Evolutionary conservation across 2,888 invertebrate genomes (phyloP), one percentile per base, ranked within the genome.

Genomic region (Drosophila anomelani): DNA sequence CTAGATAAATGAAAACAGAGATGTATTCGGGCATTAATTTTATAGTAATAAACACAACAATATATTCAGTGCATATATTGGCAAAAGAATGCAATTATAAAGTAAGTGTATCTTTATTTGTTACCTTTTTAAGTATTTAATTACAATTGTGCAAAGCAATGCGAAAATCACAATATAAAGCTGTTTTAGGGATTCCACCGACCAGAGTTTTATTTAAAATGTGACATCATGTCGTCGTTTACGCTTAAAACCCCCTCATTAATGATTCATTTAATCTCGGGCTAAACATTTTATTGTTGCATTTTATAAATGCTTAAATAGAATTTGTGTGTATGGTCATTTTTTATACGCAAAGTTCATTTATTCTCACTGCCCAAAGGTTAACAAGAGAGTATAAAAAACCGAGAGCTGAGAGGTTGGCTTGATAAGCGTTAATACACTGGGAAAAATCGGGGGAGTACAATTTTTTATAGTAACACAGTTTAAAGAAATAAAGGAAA

Each of bases 231-330:
- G 47, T 54, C 54, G 41, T 36, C 66, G 38, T 39, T 34, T 36
- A 32, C 36, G 34, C 13, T 46, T 3, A 17, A 46, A 39, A 34
- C 26, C 49, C n/a, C 46, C 32, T 54, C 20, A 13, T 47, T 55
- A 36, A 47, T 67, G 46, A 47, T 67, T 23, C 32, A 46, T 46
- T 47, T 20, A 66, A 55, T 41, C 20, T 29, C 34, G 1, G 49
- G 76, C 63, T 76, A 77, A 81, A 81, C 75, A 78, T 83, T 86
- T 83, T 84, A 86, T 77, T 69, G 56, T 77, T 78, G 75, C 75
- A 76, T 44, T 59, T 59, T 43, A 54, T 78, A 85, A 73, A 78
- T 83, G 78, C 71, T 70, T 63, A 70, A 84, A 76, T 78, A 64
- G 60, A 69, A 73, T 77, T 79, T 79, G 71, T 73, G 68, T 23